phyloP scores from a whole-genome alignment of 2,113 vertebrate genomes.

The Halcyon senegalensis region DNA sequence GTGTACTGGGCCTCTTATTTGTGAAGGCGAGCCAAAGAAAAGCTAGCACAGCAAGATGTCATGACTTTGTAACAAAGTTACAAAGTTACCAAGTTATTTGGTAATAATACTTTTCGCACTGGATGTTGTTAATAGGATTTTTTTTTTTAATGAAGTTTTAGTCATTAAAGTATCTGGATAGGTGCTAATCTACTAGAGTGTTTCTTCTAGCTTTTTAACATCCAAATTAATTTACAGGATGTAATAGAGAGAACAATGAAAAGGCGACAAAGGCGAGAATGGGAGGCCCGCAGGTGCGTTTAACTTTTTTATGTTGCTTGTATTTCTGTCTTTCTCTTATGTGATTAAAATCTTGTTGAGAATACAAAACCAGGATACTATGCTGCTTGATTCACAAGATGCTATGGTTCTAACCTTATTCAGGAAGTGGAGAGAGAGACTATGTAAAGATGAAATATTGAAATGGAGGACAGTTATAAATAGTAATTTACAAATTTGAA shows the following conservation, averaged over 20 bases:
- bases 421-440: not conserved
- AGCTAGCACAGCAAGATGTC: not conserved
- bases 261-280: conserved; percentile 84
- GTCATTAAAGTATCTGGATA: not conserved
- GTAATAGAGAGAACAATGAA: conserved; percentile 86
- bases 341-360: not conserved
- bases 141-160: not conserved
- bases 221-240: conserved; percentile 74
- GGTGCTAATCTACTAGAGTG: not conserved
- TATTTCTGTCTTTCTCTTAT: not conserved
- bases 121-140: not conserved
- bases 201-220: not conserved
- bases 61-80: not conserved
- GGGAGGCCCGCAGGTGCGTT: conserved; percentile 90
- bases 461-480: not conserved
- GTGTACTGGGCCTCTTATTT: not conserved
- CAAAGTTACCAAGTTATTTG: too few species aligned
- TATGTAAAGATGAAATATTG: not conserved
- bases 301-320: not conserved
- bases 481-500: not conserved
- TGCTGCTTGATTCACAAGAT: not conserved
- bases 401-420: not conserved
- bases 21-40: not conserved
- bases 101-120: not conserved
- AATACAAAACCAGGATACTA: not conserved